Base-by-base conservation (phyloP, 2,888 invertebrate genomes). In the Andrena minutula region DNA sequence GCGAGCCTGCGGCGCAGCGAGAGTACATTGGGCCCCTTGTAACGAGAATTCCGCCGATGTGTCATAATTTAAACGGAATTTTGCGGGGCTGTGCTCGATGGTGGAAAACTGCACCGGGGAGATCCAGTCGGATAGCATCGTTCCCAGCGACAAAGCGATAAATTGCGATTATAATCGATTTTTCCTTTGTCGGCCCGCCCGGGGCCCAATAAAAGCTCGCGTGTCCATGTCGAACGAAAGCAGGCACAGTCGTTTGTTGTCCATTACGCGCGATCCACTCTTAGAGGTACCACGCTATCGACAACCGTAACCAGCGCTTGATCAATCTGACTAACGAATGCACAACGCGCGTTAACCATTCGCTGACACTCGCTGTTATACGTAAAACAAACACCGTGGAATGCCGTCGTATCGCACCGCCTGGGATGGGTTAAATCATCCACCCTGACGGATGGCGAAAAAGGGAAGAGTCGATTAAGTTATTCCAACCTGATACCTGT, bases 41-140 rank as follows among this genome's bases (percentile, higher is more conserved):
- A 73, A 41, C 70, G 77, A 49, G 72, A 65, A 79, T 86, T 74
- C 70, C 81, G 70, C 56, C 76, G 70, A 74, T 79, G 79, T 74
- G 73, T 86, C 84, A 84, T 86, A 86, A 86, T 82, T 86, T 82
- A 70, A 74, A 53, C 49, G 80, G 64, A 78, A 78, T 73, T 81
- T 78, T 73, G 72, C 28, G 68, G 71, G 47, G n/a, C 66, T 63
- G 49, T 35, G 49, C 61, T 65, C 41, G 41, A 65, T 51, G 12
- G 70, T 23, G 76, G 70, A 76, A 79, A 76, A 79, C 47, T 61
- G 28, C n/a, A 71, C 41, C 28, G 47, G 26, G 28, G 35, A 63
- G 51, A 79, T 79, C 49, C 61, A 41, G 72, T 56, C 49, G 66
- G 20, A 71, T 80, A 71, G 6, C 16, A 60, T 66, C 76, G 58